These are phyloP conservation scores for Nothocercus julius DNA, from an alignment of 2,113 vertebrate species.

Conservation along the genomic window DNA sequence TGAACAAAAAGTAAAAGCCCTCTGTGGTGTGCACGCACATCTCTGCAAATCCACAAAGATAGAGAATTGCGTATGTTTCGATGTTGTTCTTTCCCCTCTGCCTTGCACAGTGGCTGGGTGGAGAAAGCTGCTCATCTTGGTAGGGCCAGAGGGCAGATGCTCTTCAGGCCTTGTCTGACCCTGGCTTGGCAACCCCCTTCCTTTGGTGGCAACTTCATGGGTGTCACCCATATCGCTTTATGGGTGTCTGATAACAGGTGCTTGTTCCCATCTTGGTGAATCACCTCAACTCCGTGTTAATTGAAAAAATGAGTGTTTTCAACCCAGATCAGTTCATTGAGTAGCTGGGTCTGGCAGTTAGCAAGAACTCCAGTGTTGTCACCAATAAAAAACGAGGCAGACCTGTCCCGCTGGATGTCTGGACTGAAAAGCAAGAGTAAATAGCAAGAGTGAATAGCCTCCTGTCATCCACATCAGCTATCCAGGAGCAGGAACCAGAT, in stretches of 20 bases:
- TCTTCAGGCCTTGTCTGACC: not conserved
- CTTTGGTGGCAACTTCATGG: accelerated
- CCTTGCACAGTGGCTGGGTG: not conserved
- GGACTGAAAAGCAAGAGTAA: not conserved
- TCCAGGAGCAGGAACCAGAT: not conserved
- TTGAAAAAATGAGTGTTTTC: not conserved
- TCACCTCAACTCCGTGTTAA: not conserved
- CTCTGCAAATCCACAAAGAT: not conserved
- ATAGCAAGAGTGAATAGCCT: not conserved
- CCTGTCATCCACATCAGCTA: not conserved
- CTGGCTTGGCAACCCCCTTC: accelerated
- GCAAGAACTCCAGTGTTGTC: not conserved
- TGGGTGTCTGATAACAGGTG: not conserved
- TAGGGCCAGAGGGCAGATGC: not conserved
- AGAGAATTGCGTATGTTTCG: not conserved
- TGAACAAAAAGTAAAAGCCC: not conserved
- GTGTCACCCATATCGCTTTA: not conserved
- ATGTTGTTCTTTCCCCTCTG: accelerated
- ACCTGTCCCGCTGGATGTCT: not conserved
- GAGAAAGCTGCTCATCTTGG: not conserved
- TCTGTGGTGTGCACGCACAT: not conserved
- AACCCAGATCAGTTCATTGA: not conserved
- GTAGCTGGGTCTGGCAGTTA: not conserved
- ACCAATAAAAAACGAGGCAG: not conserved
- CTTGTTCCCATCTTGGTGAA: not conserved